Evolutionary conservation across 2,113 vertebrate species (phyloP).

Genomic region (Anolis carolinensis): DNA sequence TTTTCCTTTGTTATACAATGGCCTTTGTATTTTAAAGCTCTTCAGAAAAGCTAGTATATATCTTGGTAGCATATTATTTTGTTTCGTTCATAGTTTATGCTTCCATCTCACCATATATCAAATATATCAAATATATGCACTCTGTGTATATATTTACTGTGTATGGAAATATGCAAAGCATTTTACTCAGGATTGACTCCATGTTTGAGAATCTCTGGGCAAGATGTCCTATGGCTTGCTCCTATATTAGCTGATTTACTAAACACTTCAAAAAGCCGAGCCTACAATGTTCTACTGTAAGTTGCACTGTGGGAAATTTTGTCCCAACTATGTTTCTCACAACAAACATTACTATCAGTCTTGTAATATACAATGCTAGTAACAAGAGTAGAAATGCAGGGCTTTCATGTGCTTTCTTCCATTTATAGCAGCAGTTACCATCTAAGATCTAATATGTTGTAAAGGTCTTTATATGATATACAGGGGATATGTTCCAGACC

Average conservation of each 20-base stretch:
- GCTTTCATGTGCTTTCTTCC: neutral
- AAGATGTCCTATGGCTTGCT: neutral
- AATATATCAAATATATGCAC: neutral
- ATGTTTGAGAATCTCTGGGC: neutral
- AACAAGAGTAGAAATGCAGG: neutral
- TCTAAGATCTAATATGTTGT: no score
- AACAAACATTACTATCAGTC: neutral
- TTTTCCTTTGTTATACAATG: neutral
- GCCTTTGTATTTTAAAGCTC: neutral
- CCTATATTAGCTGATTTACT: neutral
- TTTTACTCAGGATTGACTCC: neutral
- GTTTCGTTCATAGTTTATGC: neutral
- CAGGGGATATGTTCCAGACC: no score
- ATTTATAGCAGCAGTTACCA: neutral
- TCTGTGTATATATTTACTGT: neutral
- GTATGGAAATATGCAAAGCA: no score
- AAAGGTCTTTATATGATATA: no score
- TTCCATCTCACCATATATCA: neutral
- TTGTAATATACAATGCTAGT: neutral
- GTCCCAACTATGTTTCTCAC: neutral
- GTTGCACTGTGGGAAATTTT: neutral
- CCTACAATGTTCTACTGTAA: neutral
- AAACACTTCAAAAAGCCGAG: neutral
- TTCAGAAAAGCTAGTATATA: neutral
- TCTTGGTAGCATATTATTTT: neutral